phyloP scores from a whole-genome alignment of 2,888 invertebrate species.

The Acheta domesticus region DNA sequence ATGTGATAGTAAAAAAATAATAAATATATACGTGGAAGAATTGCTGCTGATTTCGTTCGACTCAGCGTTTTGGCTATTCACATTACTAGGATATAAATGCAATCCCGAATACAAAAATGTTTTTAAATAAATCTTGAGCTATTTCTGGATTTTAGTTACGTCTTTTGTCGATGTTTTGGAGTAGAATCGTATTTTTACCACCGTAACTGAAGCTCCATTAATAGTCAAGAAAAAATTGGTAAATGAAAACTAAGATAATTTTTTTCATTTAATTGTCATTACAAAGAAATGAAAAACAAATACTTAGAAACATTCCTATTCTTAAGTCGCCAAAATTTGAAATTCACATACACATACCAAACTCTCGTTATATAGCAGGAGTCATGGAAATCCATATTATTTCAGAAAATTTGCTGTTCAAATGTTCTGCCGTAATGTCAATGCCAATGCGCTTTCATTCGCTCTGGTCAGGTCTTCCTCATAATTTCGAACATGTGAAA shows the following conservation, averaged over 20 bases:
- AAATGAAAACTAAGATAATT: no score
- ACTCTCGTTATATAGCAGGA: no score
- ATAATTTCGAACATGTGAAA: background rate
- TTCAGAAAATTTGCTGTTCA: no score
- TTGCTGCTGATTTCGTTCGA: background rate
- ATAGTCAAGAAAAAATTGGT: background rate
- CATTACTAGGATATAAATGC: background rate
- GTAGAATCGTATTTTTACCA: constrained; percentile 7
- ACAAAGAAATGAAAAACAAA: no score
- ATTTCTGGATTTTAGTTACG: background rate
- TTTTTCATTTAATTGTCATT: no score
- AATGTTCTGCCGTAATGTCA: background rate
- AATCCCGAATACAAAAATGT: no score
- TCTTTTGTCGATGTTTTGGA: background rate
- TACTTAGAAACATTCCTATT: background rate
- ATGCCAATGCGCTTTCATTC: background rate
- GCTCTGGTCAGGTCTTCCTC: background rate
- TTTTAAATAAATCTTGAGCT: background rate
- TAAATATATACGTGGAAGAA: constrained; percentile 8
- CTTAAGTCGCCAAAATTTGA: background rate
- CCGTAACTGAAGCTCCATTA: background rate
- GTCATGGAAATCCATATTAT: no score
- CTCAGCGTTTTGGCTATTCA: background rate
- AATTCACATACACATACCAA: background rate
- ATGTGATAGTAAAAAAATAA: background rate